Base-by-base conservation (phyloP, 2,888 invertebrate genomes). In the Rhingia rostrata region DNA sequence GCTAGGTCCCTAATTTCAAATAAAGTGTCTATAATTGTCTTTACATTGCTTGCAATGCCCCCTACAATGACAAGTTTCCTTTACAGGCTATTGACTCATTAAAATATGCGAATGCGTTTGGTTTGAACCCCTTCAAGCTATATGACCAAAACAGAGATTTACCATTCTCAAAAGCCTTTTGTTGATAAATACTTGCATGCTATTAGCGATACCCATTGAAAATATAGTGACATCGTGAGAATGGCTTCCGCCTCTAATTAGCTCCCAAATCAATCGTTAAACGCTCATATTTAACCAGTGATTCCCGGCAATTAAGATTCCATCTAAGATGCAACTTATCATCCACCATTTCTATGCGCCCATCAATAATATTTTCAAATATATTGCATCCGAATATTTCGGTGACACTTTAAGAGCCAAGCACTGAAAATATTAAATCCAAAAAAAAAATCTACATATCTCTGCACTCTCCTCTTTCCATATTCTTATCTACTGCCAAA, bases 321-420 rank as follows among this genome's bases (percentile, higher is more conserved):
- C 12, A 53, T 12, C 53, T 2, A 4, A 47, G 41, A 4, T 10
- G 10, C 41, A 6, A n/a, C 41, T 10, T 7, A 30, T 4, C 3
- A 7, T 6, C 6, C 14, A 14, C 45, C 45, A 39, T 4, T 9
- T 10, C 4, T n/a, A n/a, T 30, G 30, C 49, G 10, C 49, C 5
- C 22, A 49, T 49, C 30, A 30, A 49, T 49, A 7, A 5, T 12
- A 30, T 30, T 49, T 10, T 33, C 35, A 6, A 47, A 61, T 10
- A 61, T 49, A 53, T 61, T 39, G 43, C 60, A 45, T 41, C 30
- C 33, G 33, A 63, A 63, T 53, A 53, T 49, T 74, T 58, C 14
- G 30, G 33, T 74, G 64, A 74, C 66, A 74, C 41, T 66, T 74
- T 66, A 74, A 64, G 58, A 39, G 51, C 66, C 64, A 41, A 22